phyloP scores from a whole-genome alignment of 2,797 vertebrate genomes.

The Poecilia picta region DNA sequence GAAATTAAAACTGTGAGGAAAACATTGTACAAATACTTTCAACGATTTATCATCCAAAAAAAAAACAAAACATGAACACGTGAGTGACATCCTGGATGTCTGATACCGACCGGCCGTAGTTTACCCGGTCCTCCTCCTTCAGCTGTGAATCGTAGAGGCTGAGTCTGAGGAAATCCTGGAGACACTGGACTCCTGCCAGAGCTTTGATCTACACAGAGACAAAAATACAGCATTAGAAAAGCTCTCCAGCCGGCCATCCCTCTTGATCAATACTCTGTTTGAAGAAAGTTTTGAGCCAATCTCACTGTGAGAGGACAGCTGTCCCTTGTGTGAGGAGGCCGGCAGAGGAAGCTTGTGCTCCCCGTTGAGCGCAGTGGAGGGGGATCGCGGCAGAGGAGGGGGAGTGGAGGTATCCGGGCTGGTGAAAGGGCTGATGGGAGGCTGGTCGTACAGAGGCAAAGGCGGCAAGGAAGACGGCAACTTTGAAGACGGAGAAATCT shows the following conservation, averaged over 20 bases:
- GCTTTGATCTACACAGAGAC: constrained; percentile 83
- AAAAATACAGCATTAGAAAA: constrained; percentile 14
- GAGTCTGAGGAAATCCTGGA: constrained; percentile 87
- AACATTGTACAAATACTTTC: not conserved
- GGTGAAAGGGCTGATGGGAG: constrained; percentile 89
- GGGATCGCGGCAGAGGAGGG: constrained; percentile 89
- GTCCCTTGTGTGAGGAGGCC: constrained; percentile 68
- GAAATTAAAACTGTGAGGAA: not conserved
- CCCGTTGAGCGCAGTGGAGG: constrained; percentile 87
- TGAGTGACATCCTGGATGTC: not conserved
- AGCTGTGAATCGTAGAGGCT: constrained; percentile 83
- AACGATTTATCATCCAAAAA: not conserved
- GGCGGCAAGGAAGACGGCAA: constrained; percentile 86
- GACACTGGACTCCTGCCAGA: constrained; percentile 87
- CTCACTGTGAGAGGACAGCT: constrained; percentile 77
- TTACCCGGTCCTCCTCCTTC: constrained; percentile 88
- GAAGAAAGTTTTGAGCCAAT: not conserved
- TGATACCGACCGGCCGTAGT: constrained; percentile 90
- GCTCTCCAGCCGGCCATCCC: not conserved
- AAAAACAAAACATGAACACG: not conserved
- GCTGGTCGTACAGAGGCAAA: constrained; percentile 93
- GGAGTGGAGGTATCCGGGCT: constrained; percentile 89
- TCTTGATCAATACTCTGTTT: not conserved
- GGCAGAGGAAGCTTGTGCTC: constrained; percentile 81
- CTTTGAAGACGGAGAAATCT: constrained; percentile 89